Percentiles rank a stretch among this genome's conserved stretches.
Conservation (phyloP, 2,888 invertebrate species). For the Cerastoderma edule region DNA sequence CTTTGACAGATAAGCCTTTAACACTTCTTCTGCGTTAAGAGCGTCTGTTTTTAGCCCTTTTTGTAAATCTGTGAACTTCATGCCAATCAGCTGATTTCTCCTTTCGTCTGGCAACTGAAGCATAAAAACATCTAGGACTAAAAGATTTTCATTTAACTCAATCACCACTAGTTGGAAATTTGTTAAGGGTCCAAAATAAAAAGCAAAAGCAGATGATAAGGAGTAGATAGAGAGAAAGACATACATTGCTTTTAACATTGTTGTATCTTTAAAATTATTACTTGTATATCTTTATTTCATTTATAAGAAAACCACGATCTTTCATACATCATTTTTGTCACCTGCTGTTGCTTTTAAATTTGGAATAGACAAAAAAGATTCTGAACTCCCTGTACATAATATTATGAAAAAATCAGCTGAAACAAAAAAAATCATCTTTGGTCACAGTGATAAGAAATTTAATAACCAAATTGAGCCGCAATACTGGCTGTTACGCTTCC, state of each 20-base stretch:
- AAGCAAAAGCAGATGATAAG: too few species aligned
- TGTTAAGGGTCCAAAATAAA: background rate
- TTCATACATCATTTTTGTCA: too few species aligned
- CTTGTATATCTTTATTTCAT: background rate
- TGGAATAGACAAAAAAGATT: too few species aligned
- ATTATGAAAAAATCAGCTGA: too few species aligned
- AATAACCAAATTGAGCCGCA: too few species aligned
- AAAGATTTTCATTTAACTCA: background rate
- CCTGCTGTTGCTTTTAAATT: too few species aligned
- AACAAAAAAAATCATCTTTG: too few species aligned
- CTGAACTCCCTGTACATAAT: too few species aligned
- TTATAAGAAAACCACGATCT: too few species aligned
- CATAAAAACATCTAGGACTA: background rate
- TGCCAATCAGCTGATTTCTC: conserved; percentile 36
- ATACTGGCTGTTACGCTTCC: too few species aligned
- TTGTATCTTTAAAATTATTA: background rate
- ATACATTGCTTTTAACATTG: background rate
- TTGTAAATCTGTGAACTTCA: conserved; percentile 57
- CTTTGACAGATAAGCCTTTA: conserved; percentile 68
- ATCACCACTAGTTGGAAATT: background rate
- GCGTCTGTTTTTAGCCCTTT: conserved; percentile 56
- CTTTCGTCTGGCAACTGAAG: conserved; percentile 35
- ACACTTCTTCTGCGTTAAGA: conserved; percentile 62
- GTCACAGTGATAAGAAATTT: too few species aligned
- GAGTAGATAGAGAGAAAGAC: too few species aligned